Evolutionary conservation across 2,888 invertebrate species (phyloP).

Genomic region (Dastarcus helophoroides): DNA sequence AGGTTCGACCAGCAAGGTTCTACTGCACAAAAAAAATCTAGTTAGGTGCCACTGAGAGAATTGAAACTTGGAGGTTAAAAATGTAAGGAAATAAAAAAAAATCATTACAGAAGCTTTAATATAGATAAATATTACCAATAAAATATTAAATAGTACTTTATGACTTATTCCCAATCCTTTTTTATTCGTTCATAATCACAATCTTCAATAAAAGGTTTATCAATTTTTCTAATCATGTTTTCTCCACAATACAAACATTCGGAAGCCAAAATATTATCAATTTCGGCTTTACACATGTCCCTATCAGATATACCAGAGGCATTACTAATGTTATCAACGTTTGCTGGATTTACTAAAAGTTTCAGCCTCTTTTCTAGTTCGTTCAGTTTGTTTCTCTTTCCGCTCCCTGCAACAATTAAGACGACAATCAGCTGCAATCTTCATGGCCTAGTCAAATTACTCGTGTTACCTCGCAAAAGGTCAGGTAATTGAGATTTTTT

Average conservation of each 20-base stretch:
- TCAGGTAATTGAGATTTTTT: too few relatives aligned
- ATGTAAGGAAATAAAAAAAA: too few relatives aligned
- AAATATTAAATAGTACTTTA: too few relatives aligned
- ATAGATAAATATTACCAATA: too few relatives aligned
- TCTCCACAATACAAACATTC: constrained; percentile 93
- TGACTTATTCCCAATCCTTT: constrained; percentile 69
- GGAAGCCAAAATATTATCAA: constrained; percentile 80
- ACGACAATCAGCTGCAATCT: too few relatives aligned
- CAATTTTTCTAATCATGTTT: constrained; percentile 81
- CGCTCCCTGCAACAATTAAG: constrained; percentile 41
- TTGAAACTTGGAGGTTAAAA: too few relatives aligned
- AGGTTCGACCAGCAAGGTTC: too few relatives aligned
- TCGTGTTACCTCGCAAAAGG: too few relatives aligned
- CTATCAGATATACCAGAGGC: constrained; percentile 43
- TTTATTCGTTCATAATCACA: constrained; percentile 71
- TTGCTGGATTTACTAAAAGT: constrained; percentile 41
- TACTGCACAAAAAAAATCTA: too few relatives aligned
- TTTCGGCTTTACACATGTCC: constrained; percentile 63
- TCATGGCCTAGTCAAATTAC: too few relatives aligned
- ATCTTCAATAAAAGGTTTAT: constrained; percentile 76
- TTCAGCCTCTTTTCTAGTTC: constrained; percentile 54
- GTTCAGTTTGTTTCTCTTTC: constrained; percentile 48
- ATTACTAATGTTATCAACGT: constrained; percentile 41
- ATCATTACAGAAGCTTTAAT: too few relatives aligned
- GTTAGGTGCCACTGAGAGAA: too few relatives aligned